Conservation (phyloP, 2,113 vertebrate genomes). For the Sula dactylatra region DNA sequence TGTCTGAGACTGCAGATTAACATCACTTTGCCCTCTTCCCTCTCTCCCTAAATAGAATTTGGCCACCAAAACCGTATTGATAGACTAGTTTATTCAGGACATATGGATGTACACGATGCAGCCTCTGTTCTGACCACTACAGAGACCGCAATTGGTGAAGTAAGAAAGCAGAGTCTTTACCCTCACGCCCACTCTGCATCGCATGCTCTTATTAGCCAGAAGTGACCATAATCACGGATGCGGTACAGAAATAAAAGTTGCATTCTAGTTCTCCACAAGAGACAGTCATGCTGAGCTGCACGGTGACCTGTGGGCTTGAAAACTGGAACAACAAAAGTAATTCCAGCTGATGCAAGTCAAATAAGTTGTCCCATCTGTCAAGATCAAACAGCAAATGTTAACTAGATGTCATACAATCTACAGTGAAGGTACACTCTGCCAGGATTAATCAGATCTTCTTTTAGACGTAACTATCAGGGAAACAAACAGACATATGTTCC, state of each 20-base stretch:
- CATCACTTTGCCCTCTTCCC: not conserved
- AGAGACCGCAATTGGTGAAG: not conserved
- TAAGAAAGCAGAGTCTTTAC: not conserved
- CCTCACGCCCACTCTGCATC: not conserved
- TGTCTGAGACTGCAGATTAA: not conserved
- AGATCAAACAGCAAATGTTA: conserved; percentile 32
- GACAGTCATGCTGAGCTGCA: not conserved
- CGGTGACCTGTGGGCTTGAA: not conserved
- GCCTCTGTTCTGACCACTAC: not conserved
- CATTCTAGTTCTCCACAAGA: not conserved
- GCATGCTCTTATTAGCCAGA: not conserved
- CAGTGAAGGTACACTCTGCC: not conserved
- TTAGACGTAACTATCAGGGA: not conserved
- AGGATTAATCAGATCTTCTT: conserved; percentile 51
- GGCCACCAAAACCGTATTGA: not conserved
- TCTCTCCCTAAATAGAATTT: not conserved
- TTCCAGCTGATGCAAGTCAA: conserved; percentile 40
- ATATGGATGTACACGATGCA: not conserved
- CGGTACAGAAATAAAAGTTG: not conserved
- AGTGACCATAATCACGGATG: not conserved
- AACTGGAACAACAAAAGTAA: not conserved
- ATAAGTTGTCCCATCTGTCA: conserved; percentile 23
- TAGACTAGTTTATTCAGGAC: not conserved
- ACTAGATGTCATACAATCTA: not conserved
- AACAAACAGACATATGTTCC: conserved; percentile 23